These are phyloP conservation scores for Prosapia bicincta DNA, from an alignment of 2,888 invertebrate genomes.

Conservation along the genomic window DNA sequence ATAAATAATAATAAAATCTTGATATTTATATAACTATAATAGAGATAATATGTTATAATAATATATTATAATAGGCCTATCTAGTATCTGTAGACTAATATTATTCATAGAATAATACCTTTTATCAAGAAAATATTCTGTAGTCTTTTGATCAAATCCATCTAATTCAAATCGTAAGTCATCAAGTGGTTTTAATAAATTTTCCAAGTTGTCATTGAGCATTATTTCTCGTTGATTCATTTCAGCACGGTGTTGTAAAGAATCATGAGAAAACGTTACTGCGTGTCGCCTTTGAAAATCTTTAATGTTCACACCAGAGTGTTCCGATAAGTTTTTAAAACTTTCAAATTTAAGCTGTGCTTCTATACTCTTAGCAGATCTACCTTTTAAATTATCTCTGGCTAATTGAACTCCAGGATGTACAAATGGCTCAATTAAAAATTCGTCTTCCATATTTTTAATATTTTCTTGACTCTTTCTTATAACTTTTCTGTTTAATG, in stretches of 20 bases:
- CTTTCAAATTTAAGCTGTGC: constrained; percentile 44
- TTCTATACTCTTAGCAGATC: constrained; percentile 70
- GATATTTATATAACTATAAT: too few relatives aligned
- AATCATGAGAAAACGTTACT: constrained; percentile 42
- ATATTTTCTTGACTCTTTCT: neutral
- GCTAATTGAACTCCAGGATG: constrained; percentile 14
- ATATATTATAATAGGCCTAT: too few relatives aligned
- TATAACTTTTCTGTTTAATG: neutral
- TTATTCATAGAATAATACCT: constrained; percentile 56
- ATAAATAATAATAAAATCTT: too few relatives aligned
- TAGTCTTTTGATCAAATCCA: constrained; percentile 59
- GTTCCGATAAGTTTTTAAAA: constrained; percentile 47
- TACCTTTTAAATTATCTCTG: constrained; percentile 57
- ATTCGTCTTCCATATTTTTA: constrained; percentile 6
- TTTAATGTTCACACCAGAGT: constrained; percentile 48
- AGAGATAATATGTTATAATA: too few relatives aligned
- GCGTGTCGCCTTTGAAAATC: constrained; percentile 44
- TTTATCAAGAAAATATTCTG: constrained; percentile 58
- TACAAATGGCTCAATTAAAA: constrained; percentile 7
- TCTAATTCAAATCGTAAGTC: constrained; percentile 60
- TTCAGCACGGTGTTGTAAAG: constrained; percentile 44
- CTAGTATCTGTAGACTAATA: too few relatives aligned
- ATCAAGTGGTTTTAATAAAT: constrained; percentile 56
- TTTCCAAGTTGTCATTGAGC: constrained; percentile 43
- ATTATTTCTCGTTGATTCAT: constrained; percentile 39